phyloP scores from a whole-genome alignment of 2,113 vertebrate species.

The Sphyrna mokarran region DNA sequence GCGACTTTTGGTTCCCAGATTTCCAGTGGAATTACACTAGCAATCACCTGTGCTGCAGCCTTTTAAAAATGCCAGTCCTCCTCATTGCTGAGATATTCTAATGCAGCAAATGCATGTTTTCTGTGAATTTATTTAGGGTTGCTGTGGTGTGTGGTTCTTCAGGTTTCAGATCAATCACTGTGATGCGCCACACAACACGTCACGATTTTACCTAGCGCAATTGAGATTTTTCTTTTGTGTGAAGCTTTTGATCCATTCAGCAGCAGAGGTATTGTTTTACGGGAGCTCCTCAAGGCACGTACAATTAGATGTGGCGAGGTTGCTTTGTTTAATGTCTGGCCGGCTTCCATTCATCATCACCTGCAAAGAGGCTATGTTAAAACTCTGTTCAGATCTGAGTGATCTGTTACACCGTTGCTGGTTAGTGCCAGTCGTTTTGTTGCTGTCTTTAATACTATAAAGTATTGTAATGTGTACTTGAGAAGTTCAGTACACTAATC shows the following conservation, averaged over 20 bases:
- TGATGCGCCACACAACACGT: neutral
- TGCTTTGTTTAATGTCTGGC: neutral
- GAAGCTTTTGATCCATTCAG: slow-evolving; percentile 1
- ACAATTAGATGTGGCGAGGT: neutral
- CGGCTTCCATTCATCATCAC: neutral
- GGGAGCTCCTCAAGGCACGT: neutral
- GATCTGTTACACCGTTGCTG: neutral
- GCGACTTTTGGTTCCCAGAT: no score
- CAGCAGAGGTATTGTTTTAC: neutral
- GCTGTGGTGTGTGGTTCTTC: no score
- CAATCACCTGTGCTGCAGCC: neutral
- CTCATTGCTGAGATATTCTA: neutral
- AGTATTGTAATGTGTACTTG: neutral
- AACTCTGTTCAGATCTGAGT: neutral
- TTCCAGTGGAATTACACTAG: no score
- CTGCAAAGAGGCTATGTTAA: neutral
- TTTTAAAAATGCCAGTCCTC: neutral
- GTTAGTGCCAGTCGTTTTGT: neutral
- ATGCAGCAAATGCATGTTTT: neutral
- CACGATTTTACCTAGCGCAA: neutral
- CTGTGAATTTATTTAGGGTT: no score
- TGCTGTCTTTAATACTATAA: neutral
- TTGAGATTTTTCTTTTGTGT: neutral
- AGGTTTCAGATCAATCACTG: neutral
- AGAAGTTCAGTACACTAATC: neutral